Percentiles rank a stretch among this genome's conserved stretches.
Evolutionary conservation across 2,797 vertebrate genomes (phyloP).

Genomic region (Ciconia nigra): DNA sequence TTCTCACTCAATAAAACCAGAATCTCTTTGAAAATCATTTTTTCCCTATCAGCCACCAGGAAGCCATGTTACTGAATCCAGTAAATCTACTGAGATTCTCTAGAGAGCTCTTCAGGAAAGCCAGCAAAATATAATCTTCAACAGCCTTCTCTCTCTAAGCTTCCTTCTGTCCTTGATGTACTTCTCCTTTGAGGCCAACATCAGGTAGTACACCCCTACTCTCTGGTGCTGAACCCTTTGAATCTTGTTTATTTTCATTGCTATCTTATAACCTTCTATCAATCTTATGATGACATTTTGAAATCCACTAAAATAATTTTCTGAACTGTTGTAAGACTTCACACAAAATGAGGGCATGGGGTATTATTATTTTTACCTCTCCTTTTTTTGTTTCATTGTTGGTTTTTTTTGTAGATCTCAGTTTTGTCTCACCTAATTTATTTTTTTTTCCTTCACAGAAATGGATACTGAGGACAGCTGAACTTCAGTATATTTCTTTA

Average conservation of each 20-base stretch:
- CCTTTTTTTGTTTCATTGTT: background rate
- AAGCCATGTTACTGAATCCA: background rate
- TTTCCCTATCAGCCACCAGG: background rate
- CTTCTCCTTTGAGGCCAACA: background rate
- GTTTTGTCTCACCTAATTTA: background rate
- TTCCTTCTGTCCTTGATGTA: background rate
- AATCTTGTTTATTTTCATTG: slow-evolving; percentile 21
- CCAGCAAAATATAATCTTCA: slow-evolving; percentile 9
- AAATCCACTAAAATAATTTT: slow-evolving; percentile 3
- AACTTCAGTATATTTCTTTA: background rate
- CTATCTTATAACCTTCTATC: background rate
- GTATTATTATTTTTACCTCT: background rate
- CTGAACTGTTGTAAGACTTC: background rate
- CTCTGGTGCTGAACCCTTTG: background rate
- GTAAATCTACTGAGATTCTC: slow-evolving; percentile 20
- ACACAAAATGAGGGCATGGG: background rate
- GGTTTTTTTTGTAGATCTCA: background rate
- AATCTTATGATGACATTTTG: background rate
- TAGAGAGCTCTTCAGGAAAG: background rate
- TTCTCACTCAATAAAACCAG: background rate
- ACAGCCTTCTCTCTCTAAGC: background rate
- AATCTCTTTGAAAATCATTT: background rate
- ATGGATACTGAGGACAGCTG: background rate
- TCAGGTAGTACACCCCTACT: background rate
- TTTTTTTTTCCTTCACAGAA: background rate